phyloP scores from a whole-genome alignment of 2,797 vertebrate species.

The Enteromius mattozi region DNA sequence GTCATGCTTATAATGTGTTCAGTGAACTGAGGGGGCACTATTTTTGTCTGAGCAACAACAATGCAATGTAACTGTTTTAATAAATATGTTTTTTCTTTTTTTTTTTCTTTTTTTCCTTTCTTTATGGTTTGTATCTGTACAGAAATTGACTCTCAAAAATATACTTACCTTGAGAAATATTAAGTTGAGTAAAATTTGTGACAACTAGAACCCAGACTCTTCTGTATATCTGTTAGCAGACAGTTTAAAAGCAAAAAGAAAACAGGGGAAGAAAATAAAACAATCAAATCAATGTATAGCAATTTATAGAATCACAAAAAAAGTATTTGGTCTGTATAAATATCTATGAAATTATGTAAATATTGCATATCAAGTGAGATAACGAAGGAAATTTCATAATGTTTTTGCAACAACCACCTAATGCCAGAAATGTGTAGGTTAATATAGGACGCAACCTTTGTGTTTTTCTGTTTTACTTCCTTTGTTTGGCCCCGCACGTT shows the following conservation, averaged over 20 bases:
- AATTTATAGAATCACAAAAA: not conserved
- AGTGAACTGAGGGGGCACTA: not conserved
- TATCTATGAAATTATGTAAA: not conserved
- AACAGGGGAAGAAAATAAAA: not conserved
- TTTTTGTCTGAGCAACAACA: not conserved
- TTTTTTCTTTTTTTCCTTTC: not conserved
- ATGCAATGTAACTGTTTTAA: not conserved
- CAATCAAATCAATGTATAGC: not conserved
- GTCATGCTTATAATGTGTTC: not conserved
- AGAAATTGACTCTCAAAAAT: not conserved
- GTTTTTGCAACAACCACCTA: slow-evolving; percentile 57
- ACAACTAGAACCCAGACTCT: not conserved
- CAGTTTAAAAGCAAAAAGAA: not conserved
- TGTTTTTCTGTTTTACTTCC: slow-evolving; percentile 70
- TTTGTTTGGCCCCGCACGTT: slow-evolving; percentile 71
- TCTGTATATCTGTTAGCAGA: not conserved
- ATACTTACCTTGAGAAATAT: not conserved
- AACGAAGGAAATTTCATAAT: slow-evolving; percentile 33
- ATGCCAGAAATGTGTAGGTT: slow-evolving; percentile 67
- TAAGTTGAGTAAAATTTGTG: not conserved
- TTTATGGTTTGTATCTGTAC: not conserved
- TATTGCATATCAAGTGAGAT: not conserved
- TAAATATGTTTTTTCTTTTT: not conserved
- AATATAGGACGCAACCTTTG: slow-evolving; percentile 67
- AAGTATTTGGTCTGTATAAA: not conserved